Evolutionary conservation across 2,113 vertebrate species (phyloP).

Genomic region (Scomber scombrus): DNA sequence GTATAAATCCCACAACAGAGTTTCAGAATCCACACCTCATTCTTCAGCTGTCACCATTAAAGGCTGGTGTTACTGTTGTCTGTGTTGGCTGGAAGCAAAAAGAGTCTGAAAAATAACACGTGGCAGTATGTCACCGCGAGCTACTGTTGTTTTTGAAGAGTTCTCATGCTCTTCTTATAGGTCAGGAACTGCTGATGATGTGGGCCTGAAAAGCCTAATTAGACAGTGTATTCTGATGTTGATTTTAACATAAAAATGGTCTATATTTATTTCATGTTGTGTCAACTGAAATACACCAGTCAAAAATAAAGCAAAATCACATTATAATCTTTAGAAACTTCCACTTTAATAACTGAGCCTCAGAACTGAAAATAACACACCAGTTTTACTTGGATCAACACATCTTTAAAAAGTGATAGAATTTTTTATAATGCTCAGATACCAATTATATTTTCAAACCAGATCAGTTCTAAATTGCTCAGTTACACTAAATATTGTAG

Average conservation of each 20-base stretch:
- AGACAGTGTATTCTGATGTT: constrained; percentile 8
- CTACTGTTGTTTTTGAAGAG: constrained; percentile 9
- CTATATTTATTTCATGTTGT: neutral
- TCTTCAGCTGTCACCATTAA: constrained; percentile 31
- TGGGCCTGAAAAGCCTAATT: neutral
- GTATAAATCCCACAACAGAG: constrained; percentile 26
- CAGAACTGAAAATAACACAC: neutral
- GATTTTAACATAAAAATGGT: neutral
- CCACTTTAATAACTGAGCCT: constrained; percentile 21
- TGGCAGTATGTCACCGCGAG: neutral
- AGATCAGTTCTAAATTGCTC: neutral
- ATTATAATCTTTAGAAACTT: neutral
- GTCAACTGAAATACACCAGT: neutral
- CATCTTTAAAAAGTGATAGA: neutral
- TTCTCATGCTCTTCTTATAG: constrained; percentile 23
- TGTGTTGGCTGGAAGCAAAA: constrained; percentile 21
- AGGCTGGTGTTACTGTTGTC: neutral
- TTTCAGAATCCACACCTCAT: constrained; percentile 19
- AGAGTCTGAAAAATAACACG: constrained; percentile 9
- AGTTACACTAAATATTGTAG: neutral
- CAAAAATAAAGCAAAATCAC: neutral
- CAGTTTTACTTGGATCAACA: neutral
- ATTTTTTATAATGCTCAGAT: too few species aligned
- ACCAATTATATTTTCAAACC: neutral
- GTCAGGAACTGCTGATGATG: constrained; percentile 27